Base-by-base conservation (phyloP, 2,888 invertebrate genomes). In the Nycteola revayana region DNA sequence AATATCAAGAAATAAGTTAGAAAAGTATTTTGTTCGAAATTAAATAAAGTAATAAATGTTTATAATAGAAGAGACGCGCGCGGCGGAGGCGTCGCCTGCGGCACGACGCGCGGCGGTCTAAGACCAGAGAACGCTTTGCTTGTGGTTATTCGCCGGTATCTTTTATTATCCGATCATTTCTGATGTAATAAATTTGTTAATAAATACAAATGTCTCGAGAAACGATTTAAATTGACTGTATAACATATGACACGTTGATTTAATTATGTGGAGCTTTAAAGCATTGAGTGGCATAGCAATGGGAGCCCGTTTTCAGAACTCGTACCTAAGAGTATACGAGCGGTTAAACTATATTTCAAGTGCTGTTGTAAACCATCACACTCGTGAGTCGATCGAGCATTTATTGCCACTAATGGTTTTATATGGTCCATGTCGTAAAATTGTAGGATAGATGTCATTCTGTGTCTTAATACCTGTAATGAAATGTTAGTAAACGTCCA, bases 11-110 rank as follows among this genome's bases (percentile, higher is more conserved):
- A 60, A 60, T 66, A 61, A 63, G 65, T 71, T 56, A 60, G 62
- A 66, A 66, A 60, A 55, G 58, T 64, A 67, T 67, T 74, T 74
- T 67, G 60, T 66, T 66, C 54, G 53, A 63, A 66, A 72, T 72
- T 63, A 75, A 77, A 82, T 79, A 75, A 73, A 78, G 73, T 68
- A 74, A 76, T 75, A 73, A 74, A 70, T 63, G 68, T 67, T 69
- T 66, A 67, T 72, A 68, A 69, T 66, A 58, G 60, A 68, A 65
- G 65, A 60, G 63, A 60, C 49, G 60, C 45, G 53, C 56, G 61
- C 64, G 60, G 62, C 60, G 38, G 47, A 64, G 68, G 65, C 53
- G 40, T 58, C 46, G 60, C 59, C 59, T 51, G 48, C 49, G 50
- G 29, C 27, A 22, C 28, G 25, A 10, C 7, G 25, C 26, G 30